A percentile compares a stretch with the other conserved stretches of the same genome.
These are phyloP conservation scores for Hemibagrus guttatus DNA, from an alignment of 2,797 vertebrate species.

Conservation along the genomic window DNA sequence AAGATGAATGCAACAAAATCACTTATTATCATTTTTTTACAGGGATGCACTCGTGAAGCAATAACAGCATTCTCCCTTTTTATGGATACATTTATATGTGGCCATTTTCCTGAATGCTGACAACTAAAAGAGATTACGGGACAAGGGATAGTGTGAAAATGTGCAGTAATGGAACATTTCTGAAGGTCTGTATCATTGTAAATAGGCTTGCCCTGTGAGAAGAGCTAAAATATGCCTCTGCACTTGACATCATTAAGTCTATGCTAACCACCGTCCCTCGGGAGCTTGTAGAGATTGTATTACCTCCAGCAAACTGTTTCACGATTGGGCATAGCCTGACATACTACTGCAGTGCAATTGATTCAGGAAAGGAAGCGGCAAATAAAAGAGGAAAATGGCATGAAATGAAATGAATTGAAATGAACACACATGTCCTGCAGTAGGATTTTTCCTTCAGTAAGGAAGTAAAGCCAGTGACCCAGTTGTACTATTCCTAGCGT, in stretches of 20 bases:
- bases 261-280: constrained; percentile 73
- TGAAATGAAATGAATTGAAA: constrained; percentile 65
- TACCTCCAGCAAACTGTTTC: constrained; percentile 57
- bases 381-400: constrained; percentile 63
- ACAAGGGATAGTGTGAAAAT: constrained; percentile 43
- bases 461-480: constrained; percentile 63
- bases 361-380: constrained; percentile 60
- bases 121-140: constrained; percentile 40
- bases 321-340: constrained; percentile 62
- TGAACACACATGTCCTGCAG: constrained; percentile 67
- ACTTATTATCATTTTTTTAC: constrained; percentile 7
- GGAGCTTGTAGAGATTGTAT: constrained; percentile 60
- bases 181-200: constrained; percentile 53
- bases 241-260: constrained; percentile 76
- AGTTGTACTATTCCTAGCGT: constrained; percentile 59
- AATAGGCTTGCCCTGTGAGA: constrained; percentile 61
- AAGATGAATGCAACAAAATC: constrained; percentile 6
- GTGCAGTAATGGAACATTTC: constrained; percentile 51
- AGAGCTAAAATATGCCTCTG: constrained; percentile 69
- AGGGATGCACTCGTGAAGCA: constrained; percentile 9
- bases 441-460: constrained; percentile 52
- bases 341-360: constrained; percentile 52
- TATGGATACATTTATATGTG: constrained; percentile 25
- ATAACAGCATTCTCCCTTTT: constrained; percentile 27
- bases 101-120: constrained; percentile 37